Percentiles rank a stretch among this genome's conserved stretches.
Conservation (phyloP, 53 echinoderm and acorn worm species). For the Echinometra lucunter region DNA sequence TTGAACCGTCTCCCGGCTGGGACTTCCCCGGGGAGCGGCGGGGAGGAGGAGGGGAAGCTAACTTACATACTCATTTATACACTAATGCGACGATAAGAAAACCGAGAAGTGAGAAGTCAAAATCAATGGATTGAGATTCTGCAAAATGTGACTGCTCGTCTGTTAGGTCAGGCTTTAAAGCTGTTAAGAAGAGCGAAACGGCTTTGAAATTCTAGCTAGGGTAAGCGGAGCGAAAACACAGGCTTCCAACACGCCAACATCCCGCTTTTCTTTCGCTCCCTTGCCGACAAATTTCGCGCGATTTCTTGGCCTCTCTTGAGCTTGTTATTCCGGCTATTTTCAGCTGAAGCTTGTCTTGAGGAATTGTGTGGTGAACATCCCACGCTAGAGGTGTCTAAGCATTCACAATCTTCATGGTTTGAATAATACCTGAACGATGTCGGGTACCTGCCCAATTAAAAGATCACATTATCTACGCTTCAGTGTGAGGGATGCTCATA, state of each 20-base stretch:
- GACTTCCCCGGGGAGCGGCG: slow-evolving; percentile 49
- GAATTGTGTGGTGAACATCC: slow-evolving; percentile 1
- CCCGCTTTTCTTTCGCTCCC: slow-evolving; percentile 56
- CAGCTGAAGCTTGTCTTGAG: slow-evolving; percentile 14
- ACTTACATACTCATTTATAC: slow-evolving; percentile 67
- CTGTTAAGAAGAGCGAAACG: slow-evolving; percentile 44
- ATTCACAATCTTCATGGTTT: slow-evolving; percentile 50
- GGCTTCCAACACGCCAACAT: slow-evolving; percentile 21
- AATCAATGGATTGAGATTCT: slow-evolving; percentile 59
- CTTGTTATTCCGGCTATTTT: slow-evolving; percentile 64
- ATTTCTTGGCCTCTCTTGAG: slow-evolving; percentile 53
- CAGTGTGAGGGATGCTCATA: neutral
- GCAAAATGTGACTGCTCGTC: slow-evolving; percentile 65
- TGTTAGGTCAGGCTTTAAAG: slow-evolving; percentile 50
- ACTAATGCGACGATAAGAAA: slow-evolving; percentile 61
- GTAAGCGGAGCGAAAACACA: slow-evolving; percentile 67
- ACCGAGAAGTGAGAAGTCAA: slow-evolving; percentile 62
- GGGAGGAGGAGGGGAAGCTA: slow-evolving; percentile 66
- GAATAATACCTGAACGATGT: slow-evolving; percentile 10
- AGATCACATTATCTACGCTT: slow-evolving; percentile 61
- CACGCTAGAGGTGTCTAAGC: slow-evolving; percentile 53
- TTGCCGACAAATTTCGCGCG: slow-evolving; percentile 63
- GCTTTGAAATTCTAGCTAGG: slow-evolving; percentile 64
- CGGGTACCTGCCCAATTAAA: slow-evolving; percentile 65
- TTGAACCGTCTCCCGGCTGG: slow-evolving; percentile 57